Conservation (phyloP, 2,797 vertebrate species). For the Hemibagrus guttatus region DNA sequence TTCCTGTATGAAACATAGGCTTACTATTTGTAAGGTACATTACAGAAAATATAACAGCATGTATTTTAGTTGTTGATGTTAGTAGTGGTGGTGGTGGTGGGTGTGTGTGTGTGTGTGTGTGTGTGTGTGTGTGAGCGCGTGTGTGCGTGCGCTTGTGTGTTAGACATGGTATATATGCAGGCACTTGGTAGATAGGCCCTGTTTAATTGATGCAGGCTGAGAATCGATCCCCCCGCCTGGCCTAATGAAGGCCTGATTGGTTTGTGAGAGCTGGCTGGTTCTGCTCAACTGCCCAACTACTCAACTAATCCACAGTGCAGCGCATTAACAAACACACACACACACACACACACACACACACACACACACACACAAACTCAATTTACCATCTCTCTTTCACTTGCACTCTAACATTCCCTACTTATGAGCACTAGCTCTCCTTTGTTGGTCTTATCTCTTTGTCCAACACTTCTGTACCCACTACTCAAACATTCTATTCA, state of each 20-base stretch:
- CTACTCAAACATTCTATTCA: slow-evolving; percentile 25
- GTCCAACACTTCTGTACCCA: not conserved
- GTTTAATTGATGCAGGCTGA: slow-evolving; percentile 85
- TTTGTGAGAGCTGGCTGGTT: slow-evolving; percentile 86
- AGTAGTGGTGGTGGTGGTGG: not conserved
- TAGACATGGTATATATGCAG: slow-evolving; percentile 45
- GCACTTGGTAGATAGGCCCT: slow-evolving; percentile 63
- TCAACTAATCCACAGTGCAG: slow-evolving; percentile 60
- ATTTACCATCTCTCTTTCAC: slow-evolving; percentile 73
- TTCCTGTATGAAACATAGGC: not conserved
- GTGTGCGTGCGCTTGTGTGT: slow-evolving; percentile 51
- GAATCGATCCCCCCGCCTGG: slow-evolving; percentile 83
- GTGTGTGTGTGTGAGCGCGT: slow-evolving; percentile 35
- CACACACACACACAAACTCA: slow-evolving; percentile 62
- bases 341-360: slow-evolving; percentile 55
- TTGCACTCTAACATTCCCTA: slow-evolving; percentile 45
- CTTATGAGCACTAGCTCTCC: slow-evolving; percentile 25
- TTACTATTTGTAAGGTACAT: not conserved
- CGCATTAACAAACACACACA: slow-evolving; percentile 59
- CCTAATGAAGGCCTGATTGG: slow-evolving; percentile 88
- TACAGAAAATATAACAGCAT: not conserved
- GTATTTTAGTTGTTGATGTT: not conserved
- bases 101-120: slow-evolving; percentile 42
- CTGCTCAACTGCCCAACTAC: slow-evolving; percentile 78
- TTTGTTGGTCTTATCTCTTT: slow-evolving; percentile 13